Conservation (phyloP, 2,113 vertebrate species). For the Cyanistes caeruleus region DNA sequence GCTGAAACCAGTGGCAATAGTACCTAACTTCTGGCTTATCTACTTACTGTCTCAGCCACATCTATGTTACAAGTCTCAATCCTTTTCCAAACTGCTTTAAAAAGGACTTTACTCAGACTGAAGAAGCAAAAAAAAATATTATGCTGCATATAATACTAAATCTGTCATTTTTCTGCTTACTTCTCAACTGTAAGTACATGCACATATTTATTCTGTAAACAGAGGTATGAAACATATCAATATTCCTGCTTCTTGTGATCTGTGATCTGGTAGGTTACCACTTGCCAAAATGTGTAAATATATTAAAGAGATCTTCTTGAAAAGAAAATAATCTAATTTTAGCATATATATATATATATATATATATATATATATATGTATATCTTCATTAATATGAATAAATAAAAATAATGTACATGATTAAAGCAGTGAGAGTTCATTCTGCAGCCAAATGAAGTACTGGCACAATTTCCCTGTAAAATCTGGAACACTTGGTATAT, state of each 20-base stretch:
- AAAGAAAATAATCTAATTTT: not conserved
- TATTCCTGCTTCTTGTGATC: not conserved
- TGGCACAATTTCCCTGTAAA: not conserved
- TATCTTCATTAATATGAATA: not conserved
- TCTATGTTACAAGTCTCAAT: not conserved
- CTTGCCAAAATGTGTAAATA: not conserved
- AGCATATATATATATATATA: not conserved
- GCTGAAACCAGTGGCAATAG: not conserved
- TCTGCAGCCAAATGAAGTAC: not conserved
- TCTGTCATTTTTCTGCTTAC: not conserved
- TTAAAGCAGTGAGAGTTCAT: not conserved
- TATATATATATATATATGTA: not conserved
- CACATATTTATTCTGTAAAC: not conserved
- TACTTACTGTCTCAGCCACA: not conserved
- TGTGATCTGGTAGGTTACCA: not conserved
- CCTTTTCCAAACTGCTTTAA: not conserved
- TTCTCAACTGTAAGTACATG: not conserved
- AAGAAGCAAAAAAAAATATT: not conserved
- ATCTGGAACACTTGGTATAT: not conserved
- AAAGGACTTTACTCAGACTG: not conserved
- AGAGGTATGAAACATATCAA: not conserved
- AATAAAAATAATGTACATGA: not conserved
- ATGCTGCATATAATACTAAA: not conserved
- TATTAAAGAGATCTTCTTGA: not conserved
- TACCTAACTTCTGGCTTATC: not conserved